Percentiles rank a stretch among this genome's conserved stretches.
phyloP scores from a whole-genome alignment of 2,797 vertebrate genomes.

The Falco peregrinus region DNA sequence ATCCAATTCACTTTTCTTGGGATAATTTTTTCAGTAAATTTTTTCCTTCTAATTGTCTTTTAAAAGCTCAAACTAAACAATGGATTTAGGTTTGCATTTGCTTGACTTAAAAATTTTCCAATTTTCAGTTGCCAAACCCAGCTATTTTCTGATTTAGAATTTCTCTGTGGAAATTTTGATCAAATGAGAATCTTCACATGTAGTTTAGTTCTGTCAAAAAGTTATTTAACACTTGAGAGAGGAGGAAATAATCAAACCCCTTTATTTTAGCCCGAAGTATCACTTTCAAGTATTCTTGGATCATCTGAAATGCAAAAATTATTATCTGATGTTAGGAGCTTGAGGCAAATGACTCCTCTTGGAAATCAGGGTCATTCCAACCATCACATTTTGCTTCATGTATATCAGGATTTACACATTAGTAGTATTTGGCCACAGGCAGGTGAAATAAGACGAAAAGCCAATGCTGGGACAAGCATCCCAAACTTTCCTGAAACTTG shows the following conservation, averaged over 20 bases:
- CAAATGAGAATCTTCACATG: neutral
- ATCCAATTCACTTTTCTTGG: neutral
- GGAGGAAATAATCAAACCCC: slow-evolving; percentile 12
- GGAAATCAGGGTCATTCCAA: slow-evolving; percentile 3
- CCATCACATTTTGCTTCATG: neutral
- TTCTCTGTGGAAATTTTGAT: neutral
- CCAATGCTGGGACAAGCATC: neutral
- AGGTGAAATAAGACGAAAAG: slow-evolving; percentile 32
- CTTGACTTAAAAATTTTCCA: neutral
- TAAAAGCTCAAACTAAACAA: neutral
- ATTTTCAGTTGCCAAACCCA: neutral
- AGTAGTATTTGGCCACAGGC: neutral
- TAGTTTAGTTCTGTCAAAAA: neutral
- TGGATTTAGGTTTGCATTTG: neutral
- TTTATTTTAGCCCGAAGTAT: slow-evolving; percentile 27
- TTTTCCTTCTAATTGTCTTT: neutral
- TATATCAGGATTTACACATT: neutral
- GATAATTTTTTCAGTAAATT: neutral
- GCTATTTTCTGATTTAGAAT: neutral
- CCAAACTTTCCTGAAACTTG: neutral
- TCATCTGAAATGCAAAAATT: slow-evolving; percentile 24
- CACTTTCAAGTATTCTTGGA: slow-evolving; percentile 46
- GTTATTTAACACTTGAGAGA: neutral
- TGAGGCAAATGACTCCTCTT: slow-evolving; percentile 40
- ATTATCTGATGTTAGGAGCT: neutral